Percentiles rank a stretch among this genome's conserved stretches.
These are phyloP conservation scores for Sula dactylatra DNA, from an alignment of 2,113 vertebrate genomes.

Conservation along the genomic window DNA sequence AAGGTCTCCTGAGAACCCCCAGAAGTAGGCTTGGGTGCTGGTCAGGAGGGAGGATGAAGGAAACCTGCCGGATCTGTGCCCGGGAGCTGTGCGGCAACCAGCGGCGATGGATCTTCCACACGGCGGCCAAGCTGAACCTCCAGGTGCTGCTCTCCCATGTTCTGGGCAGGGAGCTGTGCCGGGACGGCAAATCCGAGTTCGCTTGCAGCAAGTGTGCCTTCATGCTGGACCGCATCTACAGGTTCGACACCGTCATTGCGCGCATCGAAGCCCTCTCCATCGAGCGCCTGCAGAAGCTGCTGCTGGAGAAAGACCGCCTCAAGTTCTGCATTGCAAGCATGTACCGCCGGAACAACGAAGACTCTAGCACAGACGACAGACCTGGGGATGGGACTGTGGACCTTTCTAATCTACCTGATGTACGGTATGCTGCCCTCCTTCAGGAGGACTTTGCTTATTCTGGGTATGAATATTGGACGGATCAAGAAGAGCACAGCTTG, in stretches of 20 bases:
- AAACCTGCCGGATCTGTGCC: conserved; percentile 90
- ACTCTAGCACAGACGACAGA: conserved; percentile 11
- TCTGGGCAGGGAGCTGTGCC: conserved; percentile 83
- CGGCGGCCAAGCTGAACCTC: conserved; percentile 87
- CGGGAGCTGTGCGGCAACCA: conserved; percentile 94
- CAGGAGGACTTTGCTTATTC: conserved; percentile 91
- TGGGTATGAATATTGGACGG: conserved; percentile 88
- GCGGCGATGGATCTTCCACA: conserved; percentile 97
- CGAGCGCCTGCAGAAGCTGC: conserved; percentile 88
- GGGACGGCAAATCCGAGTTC: conserved; percentile 92
- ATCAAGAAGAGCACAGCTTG: conserved; percentile 77
- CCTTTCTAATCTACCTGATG: conserved; percentile 77
- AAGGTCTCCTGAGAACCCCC: not conserved
- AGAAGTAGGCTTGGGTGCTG: not conserved
- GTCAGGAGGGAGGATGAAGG: conserved; percentile 77
- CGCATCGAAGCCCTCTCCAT: conserved; percentile 94
- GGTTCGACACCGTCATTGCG: conserved; percentile 93
- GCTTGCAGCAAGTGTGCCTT: conserved; percentile 96
- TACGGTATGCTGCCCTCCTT: conserved; percentile 81
- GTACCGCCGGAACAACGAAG: conserved; percentile 84
- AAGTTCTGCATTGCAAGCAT: conserved; percentile 86
- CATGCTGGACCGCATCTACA: conserved; percentile 95
- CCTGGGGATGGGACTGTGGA: conserved; percentile 71
- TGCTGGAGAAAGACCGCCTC: conserved; percentile 91
- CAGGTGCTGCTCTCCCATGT: conserved; percentile 93